phyloP scores from a whole-genome alignment of 2,797 vertebrate genomes.

The Catamblyrhynchus diadema region DNA sequence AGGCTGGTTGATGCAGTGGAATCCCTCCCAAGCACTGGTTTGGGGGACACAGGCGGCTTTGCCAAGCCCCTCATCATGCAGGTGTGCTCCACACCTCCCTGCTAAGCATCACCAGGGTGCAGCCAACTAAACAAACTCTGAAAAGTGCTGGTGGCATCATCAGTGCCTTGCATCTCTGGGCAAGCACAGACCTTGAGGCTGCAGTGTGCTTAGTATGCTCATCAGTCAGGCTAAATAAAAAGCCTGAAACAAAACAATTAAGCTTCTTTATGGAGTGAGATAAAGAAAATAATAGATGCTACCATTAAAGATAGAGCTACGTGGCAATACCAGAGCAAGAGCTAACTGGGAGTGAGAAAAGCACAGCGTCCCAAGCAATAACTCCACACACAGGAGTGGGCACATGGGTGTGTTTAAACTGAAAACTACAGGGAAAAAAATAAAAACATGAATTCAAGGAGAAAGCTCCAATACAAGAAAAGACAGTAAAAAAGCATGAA shows the following conservation, averaged over 20 bases:
- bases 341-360: neutral
- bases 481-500: neutral
- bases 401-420: neutral
- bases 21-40: neutral
- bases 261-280: neutral
- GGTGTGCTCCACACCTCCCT: neutral
- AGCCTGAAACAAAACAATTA: constrained; percentile 9
- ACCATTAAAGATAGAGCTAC: neutral
- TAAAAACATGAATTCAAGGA: neutral
- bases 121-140: neutral
- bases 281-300: neutral
- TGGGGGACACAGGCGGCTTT: neutral
- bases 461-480: neutral
- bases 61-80: rapidly evolving
- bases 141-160: rapidly evolving
- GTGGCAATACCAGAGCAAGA: neutral
- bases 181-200: neutral
- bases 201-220: neutral
- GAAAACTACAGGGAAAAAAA: neutral
- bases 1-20: neutral
- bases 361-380: neutral
- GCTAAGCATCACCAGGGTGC: neutral
- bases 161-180: neutral
- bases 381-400: neutral
- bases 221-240: neutral